These are phyloP conservation scores for Sebastes ruberrimus DNA, from an alignment of 2,797 vertebrate species.

Conservation along the genomic window DNA sequence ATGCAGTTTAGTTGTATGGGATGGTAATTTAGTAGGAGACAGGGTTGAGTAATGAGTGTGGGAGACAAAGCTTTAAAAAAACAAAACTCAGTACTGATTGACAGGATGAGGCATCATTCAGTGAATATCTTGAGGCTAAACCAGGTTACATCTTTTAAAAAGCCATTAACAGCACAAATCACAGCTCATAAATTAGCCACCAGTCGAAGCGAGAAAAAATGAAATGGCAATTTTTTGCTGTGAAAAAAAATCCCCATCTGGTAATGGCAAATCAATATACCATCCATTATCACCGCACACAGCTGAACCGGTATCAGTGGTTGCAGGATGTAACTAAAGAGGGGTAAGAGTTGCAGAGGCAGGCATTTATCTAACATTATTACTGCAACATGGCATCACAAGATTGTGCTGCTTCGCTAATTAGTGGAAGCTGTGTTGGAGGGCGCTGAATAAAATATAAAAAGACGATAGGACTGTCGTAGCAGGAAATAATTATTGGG, in stretches of 20 bases:
- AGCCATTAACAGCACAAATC: slow-evolving; percentile 23
- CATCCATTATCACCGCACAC: not conserved
- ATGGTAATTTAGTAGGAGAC: too few species aligned
- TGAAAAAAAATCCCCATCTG: slow-evolving; percentile 16
- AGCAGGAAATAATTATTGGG: not conserved
- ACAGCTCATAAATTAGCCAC: slow-evolving; percentile 34
- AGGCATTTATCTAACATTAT: slow-evolving; percentile 18
- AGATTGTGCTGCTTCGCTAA: slow-evolving; percentile 7
- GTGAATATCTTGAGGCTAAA: slow-evolving; percentile 14
- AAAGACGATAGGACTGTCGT: not conserved
- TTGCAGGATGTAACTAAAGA: not conserved
- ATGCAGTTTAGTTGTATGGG: too few species aligned
- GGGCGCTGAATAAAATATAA: slow-evolving; percentile 13
- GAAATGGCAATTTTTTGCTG: slow-evolving; percentile 13
- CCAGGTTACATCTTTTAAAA: slow-evolving; percentile 21
- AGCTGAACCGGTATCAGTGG: not conserved
- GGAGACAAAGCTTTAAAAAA: not conserved
- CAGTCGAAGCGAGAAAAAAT: slow-evolving; percentile 13
- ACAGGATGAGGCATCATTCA: slow-evolving; percentile 7
- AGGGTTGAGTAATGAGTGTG: not conserved
- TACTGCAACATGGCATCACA: slow-evolving; percentile 4
- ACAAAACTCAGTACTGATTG: not conserved
- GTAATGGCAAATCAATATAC: slow-evolving; percentile 27
- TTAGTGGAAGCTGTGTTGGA: slow-evolving; percentile 7
- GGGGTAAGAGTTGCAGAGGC: not conserved